phyloP scores from a whole-genome alignment of 2,113 vertebrate species.

The Sula dactylatra region DNA sequence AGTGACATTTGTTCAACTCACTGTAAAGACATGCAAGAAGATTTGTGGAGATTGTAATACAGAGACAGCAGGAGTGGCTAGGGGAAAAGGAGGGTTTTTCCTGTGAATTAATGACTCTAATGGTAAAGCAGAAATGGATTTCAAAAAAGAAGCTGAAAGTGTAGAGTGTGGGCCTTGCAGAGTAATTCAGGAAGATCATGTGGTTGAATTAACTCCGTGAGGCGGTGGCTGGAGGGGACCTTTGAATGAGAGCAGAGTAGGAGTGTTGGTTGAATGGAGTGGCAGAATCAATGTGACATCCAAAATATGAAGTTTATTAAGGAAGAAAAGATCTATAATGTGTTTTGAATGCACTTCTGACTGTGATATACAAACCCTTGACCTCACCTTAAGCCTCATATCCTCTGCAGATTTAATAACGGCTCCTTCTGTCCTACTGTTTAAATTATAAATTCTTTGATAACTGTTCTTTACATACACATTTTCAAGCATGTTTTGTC shows the following conservation, averaged over 20 bases:
- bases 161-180: not conserved
- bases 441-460: not conserved
- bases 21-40: not conserved
- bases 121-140: not conserved
- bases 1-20: not conserved
- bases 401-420: not conserved
- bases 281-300: not conserved
- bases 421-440: not conserved
- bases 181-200: not conserved
- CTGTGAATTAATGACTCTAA: not conserved
- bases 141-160: not conserved
- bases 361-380: not conserved
- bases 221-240: not conserved
- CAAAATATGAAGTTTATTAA: not conserved
- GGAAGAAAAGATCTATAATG: not conserved
- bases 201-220: not conserved
- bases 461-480: not conserved
- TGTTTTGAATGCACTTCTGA: not conserved
- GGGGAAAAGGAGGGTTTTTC: not conserved
- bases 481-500: not conserved
- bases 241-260: not conserved
- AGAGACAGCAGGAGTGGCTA: not conserved
- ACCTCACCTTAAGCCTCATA: not conserved
- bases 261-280: not conserved
- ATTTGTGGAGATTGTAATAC: not conserved